Evolutionary conservation across 2,888 invertebrate species (phyloP), one percentile per base, ranked within the genome.

Genomic region (Cryptocheilus praepositus): DNA sequence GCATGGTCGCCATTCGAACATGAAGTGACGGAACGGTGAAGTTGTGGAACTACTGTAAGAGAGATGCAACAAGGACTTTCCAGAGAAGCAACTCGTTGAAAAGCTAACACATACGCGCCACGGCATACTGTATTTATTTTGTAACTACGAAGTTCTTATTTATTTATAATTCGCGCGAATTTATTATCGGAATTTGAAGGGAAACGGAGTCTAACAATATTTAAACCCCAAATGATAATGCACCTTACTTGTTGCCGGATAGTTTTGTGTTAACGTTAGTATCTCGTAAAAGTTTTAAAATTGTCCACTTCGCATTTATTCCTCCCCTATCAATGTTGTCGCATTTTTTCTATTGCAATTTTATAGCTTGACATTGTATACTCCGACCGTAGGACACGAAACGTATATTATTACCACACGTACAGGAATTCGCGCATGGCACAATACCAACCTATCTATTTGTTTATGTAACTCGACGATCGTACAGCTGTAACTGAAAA

Each of bases 81-180:
- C 87, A 88, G 76, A 83, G 88, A 82, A 88, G 88, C 83, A 87
- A 84, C 80, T 88, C 88, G 54, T 80, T 88, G 76, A 88, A 86
- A 81, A 86, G 86, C 77, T 88, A 86, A 84, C 78, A 84, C 78
- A 78, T 45, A 66, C 56, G 22, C 51, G 22, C 28, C 51, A 52
- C 55, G 16, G 62, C 56, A 68, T 70, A 73, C 78, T 79, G 72
- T 79, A 82, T 83, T 84, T 81, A 83, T 81, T 79, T 78, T 71
- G 54, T 75, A 72, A 73, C 73, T 75, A 76, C 69, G 53, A 25
- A 25, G 19, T 52, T 70, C 68, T 71, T 44, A 22, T 70, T 67
- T 71, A 78, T 73, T 75, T 73, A 57, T 67, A 66, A 59, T 19
- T 73, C 5, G 36, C 36, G 36, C 13, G 36, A 36, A 36, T 36